Evolutionary conservation across 2,888 invertebrate genomes (phyloP).

Genomic region (Stictocephala bisonia): DNA sequence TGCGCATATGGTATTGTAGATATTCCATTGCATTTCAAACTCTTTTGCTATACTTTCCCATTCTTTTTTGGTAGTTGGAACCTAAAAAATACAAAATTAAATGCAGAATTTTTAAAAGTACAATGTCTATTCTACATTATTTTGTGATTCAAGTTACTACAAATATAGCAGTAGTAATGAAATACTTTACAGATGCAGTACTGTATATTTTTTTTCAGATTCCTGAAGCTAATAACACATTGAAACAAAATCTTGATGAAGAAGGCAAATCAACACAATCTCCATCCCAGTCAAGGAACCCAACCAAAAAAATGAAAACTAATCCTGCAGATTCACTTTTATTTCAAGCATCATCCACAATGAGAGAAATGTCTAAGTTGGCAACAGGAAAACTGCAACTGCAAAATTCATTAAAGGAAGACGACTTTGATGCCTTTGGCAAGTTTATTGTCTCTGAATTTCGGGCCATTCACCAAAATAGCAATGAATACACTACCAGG

Average conservation of each 20-base stretch:
- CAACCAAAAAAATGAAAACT: neutral
- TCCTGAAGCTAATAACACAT: neutral
- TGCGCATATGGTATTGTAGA: slow-evolving; percentile 5
- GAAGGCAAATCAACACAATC: neutral
- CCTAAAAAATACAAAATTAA: neutral
- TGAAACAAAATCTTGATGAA: neutral
- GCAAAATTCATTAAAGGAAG: slow-evolving; percentile 2
- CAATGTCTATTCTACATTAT: neutral
- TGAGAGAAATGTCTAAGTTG: slow-evolving; percentile 10
- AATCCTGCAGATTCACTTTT: slow-evolving; percentile 17
- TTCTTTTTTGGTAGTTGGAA: neutral
- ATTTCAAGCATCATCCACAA: slow-evolving; percentile 8
- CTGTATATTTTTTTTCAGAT: neutral
- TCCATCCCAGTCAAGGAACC: neutral
- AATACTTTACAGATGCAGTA: neutral
- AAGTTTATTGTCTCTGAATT: neutral
- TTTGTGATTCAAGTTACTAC: neutral
- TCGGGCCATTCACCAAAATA: neutral
- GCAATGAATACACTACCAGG: too few species aligned
- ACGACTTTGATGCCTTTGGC: neutral
- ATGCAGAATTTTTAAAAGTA: neutral
- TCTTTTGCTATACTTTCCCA: slow-evolving; percentile 14
- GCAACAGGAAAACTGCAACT: neutral
- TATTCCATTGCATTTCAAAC: slow-evolving; percentile 25
- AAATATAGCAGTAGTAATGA: neutral